Base-by-base conservation (phyloP, 2,888 invertebrate species). In the Augiades crinisus region DNA sequence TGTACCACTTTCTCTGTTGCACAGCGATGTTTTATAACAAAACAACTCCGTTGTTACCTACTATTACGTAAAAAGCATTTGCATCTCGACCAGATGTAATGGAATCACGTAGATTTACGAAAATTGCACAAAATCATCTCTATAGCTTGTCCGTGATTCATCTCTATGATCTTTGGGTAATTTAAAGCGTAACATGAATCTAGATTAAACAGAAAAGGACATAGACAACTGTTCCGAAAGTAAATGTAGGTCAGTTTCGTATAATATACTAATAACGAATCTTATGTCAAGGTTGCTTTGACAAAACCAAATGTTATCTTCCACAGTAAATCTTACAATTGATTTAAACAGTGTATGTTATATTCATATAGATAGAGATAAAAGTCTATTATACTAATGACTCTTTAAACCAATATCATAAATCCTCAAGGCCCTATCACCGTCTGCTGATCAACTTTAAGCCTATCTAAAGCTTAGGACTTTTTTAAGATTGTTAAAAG, bases 191-290 rank as follows among this genome's bases (percentile, higher is more conserved):
- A n/a, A 24, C 49, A 41, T 49, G n/a, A 41, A 49, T 49, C 41
- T 49, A 41, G 41, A 49, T 49, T 49, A 34, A 22, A 24, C 24
- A 17, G 13, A 49, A 41, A 41, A 41, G 34, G 41, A 49, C 19
- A 24, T 24, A 12, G 16, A 19, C n/a, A 22, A 2, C n/a, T 19
- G 27, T 19, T 30, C 30, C 37, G 30, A 37, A 47, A 49, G 41
- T 24, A 40, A 47, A 49, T 17, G 49, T 41, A 16, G 40, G 21
- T 33, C 27, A 37, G 2, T 37, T 46, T 47, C 16, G 21, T 19
- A 31, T 16, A n/a, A 16, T 13, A 22, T 21, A 12, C 10, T 6
- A 22, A 8, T 38, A 14, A 5, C 30, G 13, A 2, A 37, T 27
- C 8, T 27, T 27, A 16, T 30, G 27, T 21, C 47, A 47, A 40